Evolutionary conservation across 2,888 invertebrate genomes (phyloP).

Genomic region (Melanchra persicariae): DNA sequence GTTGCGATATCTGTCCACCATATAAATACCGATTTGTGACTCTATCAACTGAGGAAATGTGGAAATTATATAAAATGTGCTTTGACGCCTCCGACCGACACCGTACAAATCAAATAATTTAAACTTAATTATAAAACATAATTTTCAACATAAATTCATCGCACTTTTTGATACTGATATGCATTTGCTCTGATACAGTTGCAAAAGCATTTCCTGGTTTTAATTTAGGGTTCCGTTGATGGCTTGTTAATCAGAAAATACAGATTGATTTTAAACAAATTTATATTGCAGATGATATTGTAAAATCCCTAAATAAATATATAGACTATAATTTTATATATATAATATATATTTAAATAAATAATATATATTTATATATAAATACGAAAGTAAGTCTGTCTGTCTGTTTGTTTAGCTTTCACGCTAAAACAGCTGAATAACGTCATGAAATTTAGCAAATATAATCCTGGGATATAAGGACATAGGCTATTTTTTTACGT

Average conservation of each 20-base stretch:
- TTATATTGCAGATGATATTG: not conserved
- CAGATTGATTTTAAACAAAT: constrained; percentile 17
- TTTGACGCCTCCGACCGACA: constrained; percentile 22
- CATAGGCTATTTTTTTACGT: too few relatives aligned
- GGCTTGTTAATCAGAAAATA: constrained; percentile 9
- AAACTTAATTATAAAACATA: constrained; percentile 31
- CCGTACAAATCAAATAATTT: constrained; percentile 1
- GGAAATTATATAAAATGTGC: constrained; percentile 44
- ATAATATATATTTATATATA: too few relatives aligned
- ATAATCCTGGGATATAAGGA: too few relatives aligned
- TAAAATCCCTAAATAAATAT: too few relatives aligned
- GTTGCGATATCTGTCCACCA: constrained; percentile 32
- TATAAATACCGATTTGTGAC: constrained; percentile 41
- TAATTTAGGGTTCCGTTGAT: constrained; percentile 18
- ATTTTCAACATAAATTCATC: constrained; percentile 29
- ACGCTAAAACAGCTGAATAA: too few relatives aligned
- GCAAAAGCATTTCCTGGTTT: constrained; percentile 18
- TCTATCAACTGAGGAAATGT: constrained; percentile 52
- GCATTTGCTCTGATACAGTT: not conserved
- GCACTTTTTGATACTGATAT: constrained; percentile 11
- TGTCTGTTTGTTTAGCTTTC: too few relatives aligned
- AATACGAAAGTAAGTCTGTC: too few relatives aligned
- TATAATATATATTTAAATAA: too few relatives aligned
- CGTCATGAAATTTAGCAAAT: too few relatives aligned
- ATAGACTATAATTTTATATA: too few relatives aligned